Conservation (phyloP, 2,888 invertebrate species). For the Dynastes maya region DNA sequence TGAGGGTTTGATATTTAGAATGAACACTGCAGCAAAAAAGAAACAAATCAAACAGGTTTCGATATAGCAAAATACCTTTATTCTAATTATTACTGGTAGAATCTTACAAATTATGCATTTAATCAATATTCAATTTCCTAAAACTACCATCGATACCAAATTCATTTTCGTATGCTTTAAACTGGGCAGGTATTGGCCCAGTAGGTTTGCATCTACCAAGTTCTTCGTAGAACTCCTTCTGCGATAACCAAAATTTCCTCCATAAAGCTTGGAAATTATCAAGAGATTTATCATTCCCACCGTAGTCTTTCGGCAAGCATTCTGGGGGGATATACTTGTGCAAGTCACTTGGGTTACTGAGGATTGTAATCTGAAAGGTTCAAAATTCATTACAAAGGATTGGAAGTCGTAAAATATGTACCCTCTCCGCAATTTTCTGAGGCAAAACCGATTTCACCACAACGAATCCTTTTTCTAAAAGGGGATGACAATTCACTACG, state of each 20-base stretch:
- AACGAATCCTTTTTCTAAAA: not conserved
- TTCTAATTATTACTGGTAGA: too few species aligned
- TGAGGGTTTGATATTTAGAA: too few species aligned
- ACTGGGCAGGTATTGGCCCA: conserved; percentile 58
- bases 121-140: conserved; percentile 76
- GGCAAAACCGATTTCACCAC: not conserved
- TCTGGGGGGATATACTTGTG: conserved; percentile 70
- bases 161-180: conserved; percentile 50
- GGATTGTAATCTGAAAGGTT: not conserved
- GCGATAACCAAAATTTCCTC: conserved; percentile 71
- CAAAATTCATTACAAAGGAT: not conserved
- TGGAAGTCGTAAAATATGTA: conserved; percentile 68
- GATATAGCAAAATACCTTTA: too few species aligned
- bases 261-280: conserved; percentile 73
- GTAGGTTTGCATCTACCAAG: conserved; percentile 74
- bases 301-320: conserved; percentile 78
- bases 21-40: too few species aligned
- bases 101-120: not conserved
- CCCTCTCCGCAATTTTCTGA: not conserved
- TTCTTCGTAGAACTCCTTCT: conserved; percentile 73
- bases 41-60: too few species aligned
- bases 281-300: conserved; percentile 75
- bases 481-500: not conserved
- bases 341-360: not conserved
- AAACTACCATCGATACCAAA: conserved; percentile 75